These are phyloP conservation scores for Ivindomyrus marchei DNA, from an alignment of 2,113 vertebrate species.

Conservation along the genomic window DNA sequence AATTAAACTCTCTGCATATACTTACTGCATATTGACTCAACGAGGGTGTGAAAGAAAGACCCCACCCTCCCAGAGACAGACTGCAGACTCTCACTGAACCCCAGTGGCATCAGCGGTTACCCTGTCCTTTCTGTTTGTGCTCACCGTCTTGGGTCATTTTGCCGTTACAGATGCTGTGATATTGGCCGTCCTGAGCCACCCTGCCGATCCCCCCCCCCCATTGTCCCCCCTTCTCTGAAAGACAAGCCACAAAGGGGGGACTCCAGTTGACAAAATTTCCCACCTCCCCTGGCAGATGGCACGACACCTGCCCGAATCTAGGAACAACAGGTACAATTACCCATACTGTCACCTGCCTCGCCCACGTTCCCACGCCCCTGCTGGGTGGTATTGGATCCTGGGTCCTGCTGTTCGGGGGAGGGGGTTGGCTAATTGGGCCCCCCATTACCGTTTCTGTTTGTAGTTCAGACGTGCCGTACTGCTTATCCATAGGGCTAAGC, in stretches of 20 bases:
- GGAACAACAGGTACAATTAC: constrained; percentile 57
- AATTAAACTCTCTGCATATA: neutral
- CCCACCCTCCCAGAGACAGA: neutral
- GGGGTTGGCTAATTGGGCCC: neutral
- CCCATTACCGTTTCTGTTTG: neutral
- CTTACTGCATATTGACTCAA: neutral
- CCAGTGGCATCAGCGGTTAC: neutral
- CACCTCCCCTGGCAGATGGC: constrained; percentile 48
- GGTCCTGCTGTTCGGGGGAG: neutral
- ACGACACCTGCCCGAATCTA: constrained; percentile 51
- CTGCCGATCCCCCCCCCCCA: neutral
- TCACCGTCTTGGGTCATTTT: neutral
- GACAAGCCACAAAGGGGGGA: neutral
- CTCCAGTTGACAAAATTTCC: neutral
- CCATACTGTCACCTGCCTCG: constrained; percentile 42
- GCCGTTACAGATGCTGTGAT: neutral
- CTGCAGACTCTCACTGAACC: neutral
- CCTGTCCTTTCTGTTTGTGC: neutral
- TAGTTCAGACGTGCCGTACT: neutral
- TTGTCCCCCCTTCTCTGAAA: neutral
- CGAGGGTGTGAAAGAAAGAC: neutral
- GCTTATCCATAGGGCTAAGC: neutral
- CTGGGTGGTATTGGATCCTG: neutral
- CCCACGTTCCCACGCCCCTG: neutral
- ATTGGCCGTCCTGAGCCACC: neutral